Base-by-base conservation (phyloP, 2,888 invertebrate genomes). In the Andrena dorsata region DNA sequence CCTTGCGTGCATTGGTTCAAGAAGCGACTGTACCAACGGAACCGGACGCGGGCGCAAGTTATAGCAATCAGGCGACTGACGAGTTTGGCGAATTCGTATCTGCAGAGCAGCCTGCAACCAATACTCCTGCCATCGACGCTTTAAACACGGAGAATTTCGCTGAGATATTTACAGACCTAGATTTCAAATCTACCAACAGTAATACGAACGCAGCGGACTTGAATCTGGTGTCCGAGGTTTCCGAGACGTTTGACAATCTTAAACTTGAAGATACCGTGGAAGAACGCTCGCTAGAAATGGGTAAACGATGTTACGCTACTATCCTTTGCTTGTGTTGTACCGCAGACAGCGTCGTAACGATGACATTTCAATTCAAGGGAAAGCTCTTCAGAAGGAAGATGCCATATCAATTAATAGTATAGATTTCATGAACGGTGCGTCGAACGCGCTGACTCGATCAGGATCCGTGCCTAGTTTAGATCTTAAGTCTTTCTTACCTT, bases 51-150 rank as follows among this genome's bases (percentile, higher is more conserved):
- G 83, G 79, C 72, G 73, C 76, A 65, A 79, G 81, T 58, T 80
- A 83, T 64, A 84, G 82, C 49, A 81, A 80, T 61, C 82, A 89
- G 30, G 80, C 85, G 35, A 81, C 86, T 60, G 94, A 94, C 81
- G 94, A 94, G 81, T 95, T 94, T 90, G 94, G 94, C 49, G 94
- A 95, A 78, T 94, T 95, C 88, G 91, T 94, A 26, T 94, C 94
- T 5, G 94, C 94, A 2, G 91, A 93, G 78, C 91, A 92, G 51
- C 76, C 90, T 16, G 74, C 80, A 61, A 28, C 83, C 3, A 69
- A 82, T 74, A 64, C 73, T 61, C 63, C 87, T 20, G 68, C 72
- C 23, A 65, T 76, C 32, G 81, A 88, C 26, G 58, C 79, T 66
- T 72, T 82, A 56, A 80, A 81, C 28, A 58, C 76, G 23, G 81